Evolutionary conservation across 1,140 invertebrate genomes (phyloP), one percentile per base, ranked within the genome.

Genomic region (Bombus terrestris): DNA sequence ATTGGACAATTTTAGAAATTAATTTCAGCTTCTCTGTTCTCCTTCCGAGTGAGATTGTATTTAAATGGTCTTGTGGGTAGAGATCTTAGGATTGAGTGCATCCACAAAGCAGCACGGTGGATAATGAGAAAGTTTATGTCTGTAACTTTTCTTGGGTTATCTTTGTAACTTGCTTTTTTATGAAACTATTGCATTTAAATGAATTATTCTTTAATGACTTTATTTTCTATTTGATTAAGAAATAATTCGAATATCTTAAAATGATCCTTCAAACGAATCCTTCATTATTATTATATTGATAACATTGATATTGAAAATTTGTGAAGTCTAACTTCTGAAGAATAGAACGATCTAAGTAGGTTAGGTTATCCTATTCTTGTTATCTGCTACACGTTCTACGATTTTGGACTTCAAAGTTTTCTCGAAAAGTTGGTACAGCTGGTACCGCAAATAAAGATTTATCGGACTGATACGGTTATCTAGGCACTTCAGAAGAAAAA

Each of bases 371-470:
- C 39, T 57, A 53, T 76, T 59, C 53, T 3, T 39, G 12, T 5
- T 39, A 76, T 77, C 25, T 62, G n/a, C 25, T 13, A 10, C 35
- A n/a, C 12, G 25, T 77, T 18, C 35, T 39, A 41, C 47, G 25
- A 77, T 59, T 59, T 64, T 41, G 37, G n/a, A n/a, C 57, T 77
- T 64, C 4, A 1, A 77, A 13, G 57, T 62, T 15, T 8, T n/a
- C 15, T 77, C 15, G 75, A 77, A 64, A 43, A 78, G n/a, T 78
- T 78, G 59, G 37, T 41, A 64, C 57, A 41, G 75, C 6, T 77
- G 75, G 75, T 35, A 32, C 75, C 53, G 53, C 57, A 22, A 77
- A 77, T 77, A 77, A 77, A 77, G 57, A 77, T 77, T 64, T 77
- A 64, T 77, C 57, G 37, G 10, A n/a, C 25, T 43, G 75, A 77